phyloP scores from a whole-genome alignment of 2,797 vertebrate species.

The Lycodopsis pacificus region DNA sequence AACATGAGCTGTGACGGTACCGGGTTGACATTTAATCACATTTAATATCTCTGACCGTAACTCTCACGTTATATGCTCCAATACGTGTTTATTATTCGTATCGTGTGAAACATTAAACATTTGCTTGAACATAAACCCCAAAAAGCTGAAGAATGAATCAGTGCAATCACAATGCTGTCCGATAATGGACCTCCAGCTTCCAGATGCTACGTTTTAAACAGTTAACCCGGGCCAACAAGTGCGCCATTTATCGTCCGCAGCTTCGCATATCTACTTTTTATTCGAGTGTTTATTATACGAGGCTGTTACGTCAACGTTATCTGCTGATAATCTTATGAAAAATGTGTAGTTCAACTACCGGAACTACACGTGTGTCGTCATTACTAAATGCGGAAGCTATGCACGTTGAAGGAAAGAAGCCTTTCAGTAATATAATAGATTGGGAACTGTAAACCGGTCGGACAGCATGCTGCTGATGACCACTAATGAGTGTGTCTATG shows the following conservation, averaged over 20 bases:
- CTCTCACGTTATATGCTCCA: background rate
- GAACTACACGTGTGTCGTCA: constrained; percentile 60
- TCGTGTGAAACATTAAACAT: too few species aligned
- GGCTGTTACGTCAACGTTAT: background rate
- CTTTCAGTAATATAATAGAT: background rate
- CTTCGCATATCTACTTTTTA: background rate
- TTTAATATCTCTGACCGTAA: background rate
- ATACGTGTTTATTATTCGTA: too few species aligned
- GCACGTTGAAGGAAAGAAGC: background rate
- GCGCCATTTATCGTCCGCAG: background rate
- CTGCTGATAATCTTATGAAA: background rate
- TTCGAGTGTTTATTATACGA: accelerated
- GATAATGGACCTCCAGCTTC: constrained; percentile 34
- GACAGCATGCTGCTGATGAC: background rate
- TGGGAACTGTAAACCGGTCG: constrained; percentile 3
- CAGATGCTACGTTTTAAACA: background rate
- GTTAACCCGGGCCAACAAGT: background rate
- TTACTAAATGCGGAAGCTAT: constrained; percentile 54
- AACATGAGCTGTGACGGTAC: background rate
- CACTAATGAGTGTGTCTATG: background rate
- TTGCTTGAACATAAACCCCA: accelerated
- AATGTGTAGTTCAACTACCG: constrained; percentile 31
- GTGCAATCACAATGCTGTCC: constrained; percentile 20
- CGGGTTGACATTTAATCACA: background rate
- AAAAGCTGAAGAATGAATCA: too few species aligned